phyloP scores from a whole-genome alignment of 2,888 invertebrate genomes.

The Latrodectus hesperus region DNA sequence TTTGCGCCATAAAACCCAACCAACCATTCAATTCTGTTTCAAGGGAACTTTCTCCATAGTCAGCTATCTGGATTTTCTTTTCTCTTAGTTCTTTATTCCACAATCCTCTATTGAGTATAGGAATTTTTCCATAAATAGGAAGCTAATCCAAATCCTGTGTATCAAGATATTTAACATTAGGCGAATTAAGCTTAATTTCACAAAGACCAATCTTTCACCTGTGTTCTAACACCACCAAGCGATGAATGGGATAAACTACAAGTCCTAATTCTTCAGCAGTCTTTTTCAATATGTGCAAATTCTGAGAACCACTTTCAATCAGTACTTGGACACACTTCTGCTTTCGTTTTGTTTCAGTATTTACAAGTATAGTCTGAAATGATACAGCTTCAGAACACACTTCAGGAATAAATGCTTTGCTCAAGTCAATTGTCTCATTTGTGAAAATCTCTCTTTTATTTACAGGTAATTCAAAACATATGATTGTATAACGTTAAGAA shows the following conservation, averaged over 20 bases:
- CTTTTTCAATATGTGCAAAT: not conserved
- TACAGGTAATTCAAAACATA: too few species aligned
- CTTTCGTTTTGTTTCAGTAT: not conserved
- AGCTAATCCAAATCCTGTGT: not conserved
- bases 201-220: not conserved
- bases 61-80: not conserved
- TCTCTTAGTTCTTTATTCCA: not conserved
- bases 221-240: not conserved
- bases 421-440: not conserved
- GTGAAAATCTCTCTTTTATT: not conserved
- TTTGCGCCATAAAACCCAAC: too few species aligned
- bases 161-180: not conserved
- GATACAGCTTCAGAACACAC: not conserved
- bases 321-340: not conserved
- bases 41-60: not conserved
- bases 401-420: not conserved
- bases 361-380: not conserved
- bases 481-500: not conserved
- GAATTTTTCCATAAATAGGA: not conserved
- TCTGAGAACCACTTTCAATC: slow-evolving; percentile 2
- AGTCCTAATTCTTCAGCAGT: too few species aligned
- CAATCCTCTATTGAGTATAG: not conserved
- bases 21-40: not conserved
- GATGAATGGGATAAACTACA: not conserved
- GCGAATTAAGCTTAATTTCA: not conserved